phyloP scores from a whole-genome alignment of 2,113 vertebrate genomes.

The Barnardius zonarius region DNA sequence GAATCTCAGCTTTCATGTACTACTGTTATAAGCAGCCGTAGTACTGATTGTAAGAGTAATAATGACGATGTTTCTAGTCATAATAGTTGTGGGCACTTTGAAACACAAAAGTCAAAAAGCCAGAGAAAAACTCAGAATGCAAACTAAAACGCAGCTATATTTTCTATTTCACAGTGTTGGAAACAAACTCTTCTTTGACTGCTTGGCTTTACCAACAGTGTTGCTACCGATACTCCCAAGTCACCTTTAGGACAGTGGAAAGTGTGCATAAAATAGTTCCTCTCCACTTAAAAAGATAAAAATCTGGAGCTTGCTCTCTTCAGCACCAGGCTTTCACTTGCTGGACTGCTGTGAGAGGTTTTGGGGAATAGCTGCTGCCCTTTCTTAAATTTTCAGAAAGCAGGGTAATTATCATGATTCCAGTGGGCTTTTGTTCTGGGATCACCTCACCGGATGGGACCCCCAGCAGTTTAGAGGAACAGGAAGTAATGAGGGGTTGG shows the following conservation, averaged over 20 bases:
- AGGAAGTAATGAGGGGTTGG: background rate
- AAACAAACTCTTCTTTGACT: background rate
- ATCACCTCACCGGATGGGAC: rapidly evolving
- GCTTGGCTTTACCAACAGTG: background rate
- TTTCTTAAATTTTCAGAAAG: background rate
- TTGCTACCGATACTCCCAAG: background rate
- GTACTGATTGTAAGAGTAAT: background rate
- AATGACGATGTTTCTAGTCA: background rate
- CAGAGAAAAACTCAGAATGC: background rate
- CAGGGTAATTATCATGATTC: background rate
- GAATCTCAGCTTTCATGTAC: background rate
- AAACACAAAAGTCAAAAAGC: background rate
- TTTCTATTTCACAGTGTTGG: background rate
- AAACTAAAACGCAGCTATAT: background rate
- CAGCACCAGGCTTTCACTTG: background rate
- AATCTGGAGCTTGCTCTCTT: background rate
- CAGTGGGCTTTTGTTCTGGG: background rate
- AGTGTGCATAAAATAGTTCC: background rate
- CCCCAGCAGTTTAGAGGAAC: background rate
- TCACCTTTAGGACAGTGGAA: background rate
- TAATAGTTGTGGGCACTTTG: background rate
- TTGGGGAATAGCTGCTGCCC: background rate
- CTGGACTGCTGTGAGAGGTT: background rate
- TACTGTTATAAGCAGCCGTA: background rate
- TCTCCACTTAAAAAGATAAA: background rate